These are phyloP conservation scores for Gila orcuttii DNA, from an alignment of 2,113 vertebrate genomes.

Conservation along the genomic window DNA sequence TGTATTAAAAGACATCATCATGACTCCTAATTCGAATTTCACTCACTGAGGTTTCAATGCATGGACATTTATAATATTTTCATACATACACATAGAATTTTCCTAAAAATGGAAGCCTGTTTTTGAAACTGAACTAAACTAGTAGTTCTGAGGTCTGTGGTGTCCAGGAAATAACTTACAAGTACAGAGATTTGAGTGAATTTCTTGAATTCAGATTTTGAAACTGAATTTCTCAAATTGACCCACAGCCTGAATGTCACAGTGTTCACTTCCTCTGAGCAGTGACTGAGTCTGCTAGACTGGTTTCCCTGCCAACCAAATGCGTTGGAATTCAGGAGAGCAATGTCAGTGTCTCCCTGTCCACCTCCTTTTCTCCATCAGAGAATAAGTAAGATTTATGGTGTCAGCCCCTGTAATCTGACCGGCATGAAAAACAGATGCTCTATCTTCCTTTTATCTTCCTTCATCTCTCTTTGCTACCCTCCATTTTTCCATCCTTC, in stretches of 20 bases:
- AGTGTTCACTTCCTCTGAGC: background rate
- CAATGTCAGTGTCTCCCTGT: background rate
- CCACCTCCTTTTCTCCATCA: conserved; percentile 68
- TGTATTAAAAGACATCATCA: too few relatives aligned
- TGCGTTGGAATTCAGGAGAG: conserved; percentile 24
- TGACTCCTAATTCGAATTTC: background rate
- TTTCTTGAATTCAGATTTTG: background rate
- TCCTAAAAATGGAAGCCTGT: background rate
- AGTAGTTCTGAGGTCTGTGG: background rate
- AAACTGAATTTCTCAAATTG: background rate
- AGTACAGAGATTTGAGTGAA: background rate
- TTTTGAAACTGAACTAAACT: background rate
- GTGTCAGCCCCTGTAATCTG: conserved; percentile 75
- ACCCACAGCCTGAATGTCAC: conserved; percentile 22
- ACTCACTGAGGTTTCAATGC: background rate
- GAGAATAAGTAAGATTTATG: conserved; percentile 82
- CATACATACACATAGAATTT: background rate
- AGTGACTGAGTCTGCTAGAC: background rate
- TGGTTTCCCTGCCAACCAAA: conserved; percentile 10
- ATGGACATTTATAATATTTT: too few relatives aligned
- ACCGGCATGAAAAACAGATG: conserved; percentile 71
- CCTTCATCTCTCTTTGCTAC: too few relatives aligned
- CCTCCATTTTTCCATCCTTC: too few relatives aligned
- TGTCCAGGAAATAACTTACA: background rate
- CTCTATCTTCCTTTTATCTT: conserved; percentile 8